Evolutionary conservation across 2,113 vertebrate species (phyloP), one percentile per base, ranked within the genome.

Genomic region (Aegithalos caudatus): DNA sequence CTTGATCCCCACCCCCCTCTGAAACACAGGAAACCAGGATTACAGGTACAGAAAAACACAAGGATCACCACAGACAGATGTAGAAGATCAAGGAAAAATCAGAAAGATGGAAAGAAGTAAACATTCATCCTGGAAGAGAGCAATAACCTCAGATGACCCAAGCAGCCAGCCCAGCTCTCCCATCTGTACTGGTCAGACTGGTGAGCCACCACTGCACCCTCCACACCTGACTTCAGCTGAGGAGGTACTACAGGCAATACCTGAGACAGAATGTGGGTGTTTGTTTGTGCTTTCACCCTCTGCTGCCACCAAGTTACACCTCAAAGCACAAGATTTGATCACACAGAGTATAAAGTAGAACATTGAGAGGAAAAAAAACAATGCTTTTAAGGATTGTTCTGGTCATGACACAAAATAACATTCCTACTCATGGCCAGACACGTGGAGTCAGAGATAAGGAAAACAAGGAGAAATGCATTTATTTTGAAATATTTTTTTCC

Each of bases 1-100:
- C 97, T 99, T 99, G 97, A 99, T 99, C 78, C 99, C 99, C 27
- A 99, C 99, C 15, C 99, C 99, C 94, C 99, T 99, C 99, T 99
- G 92, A 17, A 97, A 97, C 66, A 56, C 57, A 97, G 14, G 64
- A 92, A 44, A 35, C 6, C 51, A 78, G 47, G 25, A 72, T 69
- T 23, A 89, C 53, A 57, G 31, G n/a, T 16, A 33, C 31, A 57
- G 10, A 12, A 40, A 44, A n/a, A 45, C 1, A 44, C 3, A 70
- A 57, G 1, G 11, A 77, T 8, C 31, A 16, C 4, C 33, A 44
- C 0, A 1, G n/a, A n/a, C 31, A 80, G 47, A 64, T 27, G 18
- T 4, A 37, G 28, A 74, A 2, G 21, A 64, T 13, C 29, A 77
- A 61, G 47, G 12, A 5, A 66, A 88, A 92, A 76, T 20, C 23